Evolutionary conservation across 2,113 vertebrate species (phyloP).

Genomic region (Lasiurus cinereus): DNA sequence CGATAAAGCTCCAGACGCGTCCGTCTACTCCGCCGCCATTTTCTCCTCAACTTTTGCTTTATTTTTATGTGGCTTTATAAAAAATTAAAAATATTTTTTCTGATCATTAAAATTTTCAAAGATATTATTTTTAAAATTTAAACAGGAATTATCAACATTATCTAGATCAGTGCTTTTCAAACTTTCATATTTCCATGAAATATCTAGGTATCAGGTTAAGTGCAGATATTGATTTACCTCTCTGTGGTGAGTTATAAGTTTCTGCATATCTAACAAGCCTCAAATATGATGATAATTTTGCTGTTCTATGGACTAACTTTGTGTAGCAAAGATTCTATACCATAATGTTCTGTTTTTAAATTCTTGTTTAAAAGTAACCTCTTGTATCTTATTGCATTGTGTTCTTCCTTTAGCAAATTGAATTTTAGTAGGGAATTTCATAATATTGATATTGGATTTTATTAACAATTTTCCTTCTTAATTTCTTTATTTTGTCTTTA

Average conservation of each 20-base stretch:
- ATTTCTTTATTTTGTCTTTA: not conserved
- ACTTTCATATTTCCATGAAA: not conserved
- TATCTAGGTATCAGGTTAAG: not conserved
- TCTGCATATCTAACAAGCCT: not conserved
- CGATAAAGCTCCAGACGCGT: no score
- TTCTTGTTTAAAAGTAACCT: not conserved
- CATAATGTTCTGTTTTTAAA: not conserved
- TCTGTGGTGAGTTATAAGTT: not conserved
- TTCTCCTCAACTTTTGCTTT: not conserved
- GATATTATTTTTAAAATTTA: not conserved
- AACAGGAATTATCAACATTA: not conserved
- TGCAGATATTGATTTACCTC: not conserved
- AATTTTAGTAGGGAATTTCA: not conserved
- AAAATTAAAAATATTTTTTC: not conserved
- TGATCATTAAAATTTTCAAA: not conserved
- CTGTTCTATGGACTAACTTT: not conserved
- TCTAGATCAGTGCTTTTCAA: not conserved
- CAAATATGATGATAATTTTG: not conserved
- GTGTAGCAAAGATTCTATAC: not conserved
- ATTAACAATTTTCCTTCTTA: not conserved
- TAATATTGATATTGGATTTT: not conserved
- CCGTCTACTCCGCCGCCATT: no score
- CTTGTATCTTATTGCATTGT: not conserved
- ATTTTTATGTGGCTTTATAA: not conserved
- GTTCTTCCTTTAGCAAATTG: not conserved